These are phyloP conservation scores for Drosophila subquinaria DNA, from an alignment of 2,888 invertebrate species.

Conservation along the genomic window DNA sequence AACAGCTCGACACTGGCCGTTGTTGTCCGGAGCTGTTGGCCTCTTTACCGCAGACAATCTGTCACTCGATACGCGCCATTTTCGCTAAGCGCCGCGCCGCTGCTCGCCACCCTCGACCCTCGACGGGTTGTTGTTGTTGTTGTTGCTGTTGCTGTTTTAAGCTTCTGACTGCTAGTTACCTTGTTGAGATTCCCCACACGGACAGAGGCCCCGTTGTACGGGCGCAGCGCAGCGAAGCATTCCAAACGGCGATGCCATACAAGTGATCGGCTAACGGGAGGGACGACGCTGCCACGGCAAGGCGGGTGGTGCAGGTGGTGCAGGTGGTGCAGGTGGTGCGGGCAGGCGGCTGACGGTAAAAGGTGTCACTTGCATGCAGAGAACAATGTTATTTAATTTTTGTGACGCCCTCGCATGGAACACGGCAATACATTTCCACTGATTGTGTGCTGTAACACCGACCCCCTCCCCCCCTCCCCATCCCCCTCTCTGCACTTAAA, in stretches of 20 bases:
- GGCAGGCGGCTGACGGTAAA: conserved; percentile 11
- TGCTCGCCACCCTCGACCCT: not conserved
- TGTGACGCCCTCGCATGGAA: conserved; percentile 64
- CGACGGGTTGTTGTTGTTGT: conserved; percentile 18
- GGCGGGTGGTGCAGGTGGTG: not conserved
- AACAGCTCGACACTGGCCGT: conserved; percentile 1
- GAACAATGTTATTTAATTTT: conserved; percentile 77
- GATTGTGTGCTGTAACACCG: conserved; percentile 18
- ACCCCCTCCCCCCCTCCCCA: not conserved
- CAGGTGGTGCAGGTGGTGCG: not conserved
- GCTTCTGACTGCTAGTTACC: conserved; percentile 57
- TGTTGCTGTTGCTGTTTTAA: conserved; percentile 21
- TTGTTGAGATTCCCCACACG: conserved; percentile 67
- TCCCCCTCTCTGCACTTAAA: not conserved
- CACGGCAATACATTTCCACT: conserved; percentile 20
- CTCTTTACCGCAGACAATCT: conserved; percentile 78
- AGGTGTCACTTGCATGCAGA: conserved; percentile 53
- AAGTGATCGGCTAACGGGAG: conserved; percentile 65
- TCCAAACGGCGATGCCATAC: conserved; percentile 81
- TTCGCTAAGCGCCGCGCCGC: conserved; percentile 68
- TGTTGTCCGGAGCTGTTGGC: conserved; percentile 44
- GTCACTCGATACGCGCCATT: conserved; percentile 72
- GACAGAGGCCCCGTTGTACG: conserved; percentile 63
- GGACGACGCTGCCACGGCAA: not conserved
- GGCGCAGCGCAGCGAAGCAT: conserved; percentile 79